Conservation (phyloP, 2,888 invertebrate species). For the Strigamia maritima region DNA sequence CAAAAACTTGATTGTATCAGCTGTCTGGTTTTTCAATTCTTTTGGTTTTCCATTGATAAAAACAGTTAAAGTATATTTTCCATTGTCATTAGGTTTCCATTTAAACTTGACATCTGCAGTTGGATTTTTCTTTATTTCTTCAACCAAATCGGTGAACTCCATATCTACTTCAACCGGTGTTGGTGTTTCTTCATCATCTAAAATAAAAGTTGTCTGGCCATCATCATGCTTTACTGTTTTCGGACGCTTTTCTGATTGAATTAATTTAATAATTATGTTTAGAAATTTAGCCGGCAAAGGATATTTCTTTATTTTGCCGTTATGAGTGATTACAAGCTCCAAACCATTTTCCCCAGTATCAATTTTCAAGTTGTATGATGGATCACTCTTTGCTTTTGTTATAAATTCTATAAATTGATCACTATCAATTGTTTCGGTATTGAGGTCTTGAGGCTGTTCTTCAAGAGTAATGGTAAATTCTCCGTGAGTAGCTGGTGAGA, state of each 20-base stretch:
- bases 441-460: background rate
- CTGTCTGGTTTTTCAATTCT: background rate
- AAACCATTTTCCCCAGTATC: background rate
- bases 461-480: background rate
- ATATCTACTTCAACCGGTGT: background rate
- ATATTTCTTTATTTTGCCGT: background rate
- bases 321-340: no score
- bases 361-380: background rate
- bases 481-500: background rate
- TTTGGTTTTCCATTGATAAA: background rate
- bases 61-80: background rate
- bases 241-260: background rate
- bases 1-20: background rate
- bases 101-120: background rate
- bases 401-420: background rate
- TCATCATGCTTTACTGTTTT: background rate
- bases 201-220: background rate
- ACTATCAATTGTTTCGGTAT: background rate
- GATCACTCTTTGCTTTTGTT: background rate
- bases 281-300: background rate
- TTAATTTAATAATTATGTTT: background rate
- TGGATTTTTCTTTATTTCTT: background rate
- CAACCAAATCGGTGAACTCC: background rate
- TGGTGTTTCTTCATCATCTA: background rate
- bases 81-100: background rate